Evolutionary conservation across 2,113 vertebrate genomes (phyloP).

Genomic region (Otis tarda): DNA sequence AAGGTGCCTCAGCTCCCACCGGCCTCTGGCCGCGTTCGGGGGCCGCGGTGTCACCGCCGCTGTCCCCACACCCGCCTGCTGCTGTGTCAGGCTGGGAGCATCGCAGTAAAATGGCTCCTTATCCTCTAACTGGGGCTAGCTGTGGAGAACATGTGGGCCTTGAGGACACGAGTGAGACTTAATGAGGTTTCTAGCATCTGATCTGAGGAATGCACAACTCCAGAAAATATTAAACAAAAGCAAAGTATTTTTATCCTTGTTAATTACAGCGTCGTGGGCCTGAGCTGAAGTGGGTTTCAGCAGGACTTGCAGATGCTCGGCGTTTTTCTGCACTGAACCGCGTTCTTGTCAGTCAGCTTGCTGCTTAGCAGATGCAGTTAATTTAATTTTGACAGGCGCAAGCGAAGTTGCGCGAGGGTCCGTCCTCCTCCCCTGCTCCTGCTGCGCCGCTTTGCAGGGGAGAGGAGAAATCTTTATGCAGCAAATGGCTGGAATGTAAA

Average conservation of each 20-base stretch:
- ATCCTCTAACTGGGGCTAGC: not conserved
- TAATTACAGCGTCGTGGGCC: conserved; percentile 69
- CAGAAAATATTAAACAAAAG: conserved; percentile 61
- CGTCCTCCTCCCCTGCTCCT: conserved; percentile 20
- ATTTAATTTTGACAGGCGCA: conserved; percentile 44
- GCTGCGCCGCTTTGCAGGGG: not conserved
- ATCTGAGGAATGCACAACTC: conserved; percentile 21
- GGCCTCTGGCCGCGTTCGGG: accelerated
- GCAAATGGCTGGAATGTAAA: not conserved
- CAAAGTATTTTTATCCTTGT: conserved; percentile 56
- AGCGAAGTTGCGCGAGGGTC: not conserved
- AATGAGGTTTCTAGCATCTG: conserved; percentile 45
- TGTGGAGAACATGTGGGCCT: conserved; percentile 12
- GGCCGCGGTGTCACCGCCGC: accelerated
- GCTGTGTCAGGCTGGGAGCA: not conserved
- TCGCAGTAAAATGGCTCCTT: not conserved
- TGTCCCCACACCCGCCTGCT: accelerated
- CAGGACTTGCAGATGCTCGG: conserved; percentile 58
- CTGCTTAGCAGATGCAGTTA: conserved; percentile 43
- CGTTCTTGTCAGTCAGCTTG: conserved; percentile 31
- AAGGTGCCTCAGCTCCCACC: not conserved
- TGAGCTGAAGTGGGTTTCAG: conserved; percentile 43
- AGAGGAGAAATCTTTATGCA: not conserved
- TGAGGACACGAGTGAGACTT: conserved; percentile 18
- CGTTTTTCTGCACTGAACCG: not conserved